Evolutionary conservation across 2,888 invertebrate genomes (phyloP).

Genomic region (Drosophila paracracens): DNA sequence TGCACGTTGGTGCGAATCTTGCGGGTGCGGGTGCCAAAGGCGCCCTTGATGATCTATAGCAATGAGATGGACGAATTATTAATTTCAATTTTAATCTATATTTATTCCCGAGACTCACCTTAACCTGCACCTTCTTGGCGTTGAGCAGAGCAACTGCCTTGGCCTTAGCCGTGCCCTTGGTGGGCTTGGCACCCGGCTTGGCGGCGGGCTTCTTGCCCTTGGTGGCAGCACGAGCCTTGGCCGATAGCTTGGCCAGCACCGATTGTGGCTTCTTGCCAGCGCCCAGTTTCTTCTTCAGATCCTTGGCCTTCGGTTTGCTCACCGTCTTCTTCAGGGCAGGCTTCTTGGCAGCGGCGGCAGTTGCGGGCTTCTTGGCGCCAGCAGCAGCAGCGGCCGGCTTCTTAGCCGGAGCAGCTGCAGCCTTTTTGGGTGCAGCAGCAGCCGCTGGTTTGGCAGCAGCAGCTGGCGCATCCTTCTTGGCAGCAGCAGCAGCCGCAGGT

Average conservation of each 20-base stretch:
- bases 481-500: conserved; percentile 84
- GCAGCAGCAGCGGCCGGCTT: conserved; percentile 77
- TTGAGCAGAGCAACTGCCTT: conserved; percentile 88
- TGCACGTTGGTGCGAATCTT: conserved; percentile 98
- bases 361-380: conserved; percentile 83
- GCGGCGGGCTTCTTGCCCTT: conserved; percentile 82
- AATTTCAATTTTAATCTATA: neutral
- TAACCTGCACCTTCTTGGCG: conserved; percentile 94
- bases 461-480: conserved; percentile 84
- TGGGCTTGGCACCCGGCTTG: conserved; percentile 82
- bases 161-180: conserved; percentile 87
- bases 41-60: conserved; percentile 94
- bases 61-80: neutral
- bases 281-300: conserved; percentile 82
- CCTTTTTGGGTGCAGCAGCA: conserved; percentile 74
- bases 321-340: conserved; percentile 82
- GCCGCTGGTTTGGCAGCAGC: conserved; percentile 83
- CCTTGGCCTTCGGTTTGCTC: conserved; percentile 82
- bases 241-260: conserved; percentile 83
- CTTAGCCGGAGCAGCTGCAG: conserved; percentile 69
- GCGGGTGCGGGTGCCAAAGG: conserved; percentile 93
- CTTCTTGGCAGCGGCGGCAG: conserved; percentile 84
- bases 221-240: conserved; percentile 84
- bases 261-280: conserved; percentile 85
- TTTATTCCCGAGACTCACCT: conserved; percentile 86